These are phyloP conservation scores for Drosophila grimshawi DNA, from an alignment of 1,140 invertebrate genomes.

Conservation along the genomic window DNA sequence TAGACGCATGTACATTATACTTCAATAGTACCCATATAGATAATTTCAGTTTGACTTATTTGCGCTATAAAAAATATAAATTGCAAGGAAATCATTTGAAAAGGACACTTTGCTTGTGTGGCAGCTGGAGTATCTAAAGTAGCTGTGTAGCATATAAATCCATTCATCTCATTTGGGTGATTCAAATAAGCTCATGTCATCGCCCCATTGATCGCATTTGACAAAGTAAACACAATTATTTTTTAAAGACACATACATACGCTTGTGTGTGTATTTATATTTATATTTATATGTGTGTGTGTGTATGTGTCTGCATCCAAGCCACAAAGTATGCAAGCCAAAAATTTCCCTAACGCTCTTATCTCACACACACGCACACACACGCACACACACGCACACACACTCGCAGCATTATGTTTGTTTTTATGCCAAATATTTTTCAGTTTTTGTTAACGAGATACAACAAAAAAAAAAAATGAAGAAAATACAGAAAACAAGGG, in stretches of 20 bases:
- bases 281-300: not conserved
- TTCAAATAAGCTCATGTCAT: conserved; percentile 48
- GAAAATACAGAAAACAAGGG: conserved; percentile 16
- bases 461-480: conserved; percentile 45
- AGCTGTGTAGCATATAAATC: conserved; percentile 3
- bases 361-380: conserved; percentile 58
- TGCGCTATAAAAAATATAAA: not conserved
- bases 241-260: conserved; percentile 37
- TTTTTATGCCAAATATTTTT: conserved; percentile 62
- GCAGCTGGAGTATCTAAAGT: not conserved
- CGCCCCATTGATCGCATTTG: conserved; percentile 70
- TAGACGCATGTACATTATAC: too few species aligned
- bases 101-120: not conserved
- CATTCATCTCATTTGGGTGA: conserved; percentile 29
- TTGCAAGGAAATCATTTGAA: not conserved
- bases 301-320: conserved; percentile 12
- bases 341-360: conserved; percentile 63
- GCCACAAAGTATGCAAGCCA: conserved; percentile 64
- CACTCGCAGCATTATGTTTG: conserved; percentile 50
- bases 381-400: conserved; percentile 15
- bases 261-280: not conserved
- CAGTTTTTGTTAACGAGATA: conserved; percentile 68
- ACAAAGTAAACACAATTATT: conserved; percentile 80
- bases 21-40: too few species aligned
- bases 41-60: conserved; percentile 13